Evolutionary conservation across 2,113 vertebrate genomes (phyloP), one percentile per base, ranked within the genome.

Genomic region (Nothobranchius kuhntae): DNA sequence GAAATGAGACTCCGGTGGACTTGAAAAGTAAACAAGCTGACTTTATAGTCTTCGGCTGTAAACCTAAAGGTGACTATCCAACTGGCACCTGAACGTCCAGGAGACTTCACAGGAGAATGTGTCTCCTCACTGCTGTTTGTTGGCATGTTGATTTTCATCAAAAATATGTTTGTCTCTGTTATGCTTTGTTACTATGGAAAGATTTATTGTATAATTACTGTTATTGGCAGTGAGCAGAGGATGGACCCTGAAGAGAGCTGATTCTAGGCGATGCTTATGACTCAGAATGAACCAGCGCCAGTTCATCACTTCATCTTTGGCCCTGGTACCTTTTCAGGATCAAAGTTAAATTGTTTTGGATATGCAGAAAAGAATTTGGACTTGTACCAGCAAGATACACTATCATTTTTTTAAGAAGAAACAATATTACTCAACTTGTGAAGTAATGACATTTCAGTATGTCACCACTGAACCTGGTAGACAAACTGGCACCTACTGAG

Each of bases 141-240:
- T 78, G 75, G 78, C 73, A 74, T 62, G 24, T 67, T 75, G 55
- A 13, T 57, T 57, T 45, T 24, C 69, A 82, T 81, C 68, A 69
- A 66, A 75, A 78, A 77, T 68, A 54, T 51, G 48, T 91, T 88
- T 87, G 68, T 71, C 50, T 73, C 56, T 90, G 86, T 89, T 88
- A 71, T 85, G 63, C 54, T 45, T 17, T 60, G 88, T 90, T 89
- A 77, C 86, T 80, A 87, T 64, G 90, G 86, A 89, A 87, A 81
- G 80, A 73, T 84, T 76, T 77, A 88, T 85, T 79, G 52, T 75
- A 81, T 73, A 77, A 83, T 87, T 81, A 65, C 61, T 65, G 76
- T 78, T 88, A 89, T 89, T 84, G 59, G 78, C 80, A 86, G 82
- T 53, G 61, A 80, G 67, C 58, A 77, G 71, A 80, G 60, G 70